Evolutionary conservation across 2,797 vertebrate species (phyloP).

Genomic region (Ceyx erithaca): DNA sequence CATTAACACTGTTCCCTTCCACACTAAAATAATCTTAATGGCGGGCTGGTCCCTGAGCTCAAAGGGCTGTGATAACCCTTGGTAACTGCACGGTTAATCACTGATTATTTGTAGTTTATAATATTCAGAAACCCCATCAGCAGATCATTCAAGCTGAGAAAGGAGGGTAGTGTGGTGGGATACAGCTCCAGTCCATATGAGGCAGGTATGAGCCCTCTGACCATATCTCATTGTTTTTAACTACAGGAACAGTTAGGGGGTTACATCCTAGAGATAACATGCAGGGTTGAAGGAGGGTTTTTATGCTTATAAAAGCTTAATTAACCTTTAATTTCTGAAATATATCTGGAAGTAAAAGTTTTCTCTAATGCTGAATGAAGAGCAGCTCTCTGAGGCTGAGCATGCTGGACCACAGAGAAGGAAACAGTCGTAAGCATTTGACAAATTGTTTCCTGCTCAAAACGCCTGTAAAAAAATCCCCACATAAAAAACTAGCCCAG

Average conservation of each 20-base stretch:
- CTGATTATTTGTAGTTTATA: background rate
- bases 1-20: background rate
- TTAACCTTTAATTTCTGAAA: background rate
- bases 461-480: background rate
- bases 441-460: conserved; percentile 58
- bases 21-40: background rate
- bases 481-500: background rate
- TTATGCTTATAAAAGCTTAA: background rate
- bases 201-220: background rate
- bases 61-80: background rate
- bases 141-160: background rate
- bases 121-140: background rate
- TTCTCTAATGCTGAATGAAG: background rate
- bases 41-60: background rate
- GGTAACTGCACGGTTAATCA: background rate
- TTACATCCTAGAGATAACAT: background rate
- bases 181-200: background rate
- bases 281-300: fast-evolving
- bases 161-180: background rate
- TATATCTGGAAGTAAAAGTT: background rate
- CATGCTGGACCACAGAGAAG: background rate
- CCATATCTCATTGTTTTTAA: background rate
- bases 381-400: background rate
- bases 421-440: background rate
- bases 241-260: background rate